Evolutionary conservation across 2,888 invertebrate genomes (phyloP), one percentile per base, ranked within the genome.

Genomic region (Drosophila hamatofila): DNA sequence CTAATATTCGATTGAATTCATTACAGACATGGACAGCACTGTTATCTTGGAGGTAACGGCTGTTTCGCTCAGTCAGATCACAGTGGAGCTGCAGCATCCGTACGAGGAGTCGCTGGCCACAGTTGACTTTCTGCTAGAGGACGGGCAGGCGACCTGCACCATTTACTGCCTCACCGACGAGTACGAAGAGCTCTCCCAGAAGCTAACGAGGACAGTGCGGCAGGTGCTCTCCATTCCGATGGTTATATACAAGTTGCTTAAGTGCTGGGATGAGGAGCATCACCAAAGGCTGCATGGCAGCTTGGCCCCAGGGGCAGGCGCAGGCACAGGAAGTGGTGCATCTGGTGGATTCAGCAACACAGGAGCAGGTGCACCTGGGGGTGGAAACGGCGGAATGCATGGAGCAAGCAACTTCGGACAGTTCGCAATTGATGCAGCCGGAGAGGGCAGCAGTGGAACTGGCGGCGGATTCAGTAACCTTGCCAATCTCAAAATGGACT

Each of bases 31-130:
- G 68, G 93, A 93, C 30, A 91, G 89, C 37, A 93, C 92, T 16
- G 95, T 96, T n/a, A 97, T 98, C 94, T 96, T 98, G 91, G 98
- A 99, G 93, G 95, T 98, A 82, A 97, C 96, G 85, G 97, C 98
- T 3, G 93, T 98, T 39, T 97, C 98, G 0, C 96, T 97, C 94
- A 96, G 97, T 74, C 97, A 97, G 92, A 95, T 99, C 75, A 96
- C 97, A 12, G 96, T 99, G 23, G 96, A 97, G 11, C 95, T 99
- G 90, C 98, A 98, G 91, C 98, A 98, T 93, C 98, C 98, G 0
- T 94, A 96, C 23, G 97, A 98, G 90, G 98, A 98, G 92, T 96
- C 97, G 72, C 96, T 98, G 95, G 97, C 98, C 0, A 98, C 98
- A 0, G 96, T 97, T 16, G 98, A 98, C 92, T 94, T 99, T 74